Conservation (phyloP, 37 sponge, comb jelly and placozoan genomes). For the Diacarnus erythraeanus region DNA sequence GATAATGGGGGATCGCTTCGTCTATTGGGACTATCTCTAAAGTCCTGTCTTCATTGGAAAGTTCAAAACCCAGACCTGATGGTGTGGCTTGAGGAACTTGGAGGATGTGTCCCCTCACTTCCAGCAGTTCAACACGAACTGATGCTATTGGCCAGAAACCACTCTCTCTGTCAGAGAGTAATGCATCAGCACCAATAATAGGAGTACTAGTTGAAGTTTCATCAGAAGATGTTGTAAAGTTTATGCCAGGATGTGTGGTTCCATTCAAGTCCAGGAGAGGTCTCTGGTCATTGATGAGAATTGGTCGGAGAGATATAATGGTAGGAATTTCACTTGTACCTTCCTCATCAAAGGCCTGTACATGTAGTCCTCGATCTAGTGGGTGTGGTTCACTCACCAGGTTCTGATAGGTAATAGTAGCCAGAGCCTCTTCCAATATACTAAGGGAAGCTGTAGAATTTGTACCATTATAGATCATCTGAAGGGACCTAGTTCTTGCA, state of each 20-base stretch:
- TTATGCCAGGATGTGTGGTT: conserved; percentile 13
- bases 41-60: not conserved
- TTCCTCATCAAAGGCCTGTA: conserved; percentile 40
- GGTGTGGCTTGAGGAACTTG: not conserved
- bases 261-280: conserved; percentile 77
- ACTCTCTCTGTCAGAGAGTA: conserved; percentile 76
- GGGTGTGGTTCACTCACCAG: conserved; percentile 62
- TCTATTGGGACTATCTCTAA: not conserved
- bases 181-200: conserved; percentile 44
- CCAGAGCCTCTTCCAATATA: conserved; percentile 42
- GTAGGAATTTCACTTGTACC: conserved; percentile 19
- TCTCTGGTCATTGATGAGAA: conserved; percentile 44
- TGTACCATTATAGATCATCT: conserved; percentile 43
- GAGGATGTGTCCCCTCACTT: not conserved
- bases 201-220: conserved; percentile 37
- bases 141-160: conserved; percentile 40
- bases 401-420: conserved; percentile 17
- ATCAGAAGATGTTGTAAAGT: conserved; percentile 38
- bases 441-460: conserved; percentile 1
- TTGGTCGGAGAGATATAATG: conserved; percentile 18
- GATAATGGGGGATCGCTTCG: conserved; percentile 13
- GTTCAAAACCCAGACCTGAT: too few relatives aligned
- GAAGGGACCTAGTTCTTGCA: conserved; percentile 37
- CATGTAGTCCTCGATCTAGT: conserved; percentile 34
- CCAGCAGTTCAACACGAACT: conserved; percentile 28